These are phyloP conservation scores for Bedellia somnulentella DNA, from an alignment of 2,888 invertebrate genomes.

Conservation along the genomic window DNA sequence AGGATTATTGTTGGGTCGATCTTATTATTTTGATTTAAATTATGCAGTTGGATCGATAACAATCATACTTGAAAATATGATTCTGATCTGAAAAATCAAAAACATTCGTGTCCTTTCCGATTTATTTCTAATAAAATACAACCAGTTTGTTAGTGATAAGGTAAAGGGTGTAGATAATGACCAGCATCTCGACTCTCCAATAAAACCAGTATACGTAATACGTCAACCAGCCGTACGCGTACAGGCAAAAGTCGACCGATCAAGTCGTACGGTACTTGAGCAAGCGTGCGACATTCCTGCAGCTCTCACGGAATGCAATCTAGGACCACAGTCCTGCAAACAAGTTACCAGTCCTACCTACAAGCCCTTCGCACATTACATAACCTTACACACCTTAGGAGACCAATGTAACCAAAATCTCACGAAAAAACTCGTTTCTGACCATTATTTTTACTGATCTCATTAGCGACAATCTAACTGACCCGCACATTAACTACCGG, in stretches of 20 bases:
- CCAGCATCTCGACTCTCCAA: too few relatives aligned
- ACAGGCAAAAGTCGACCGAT: conserved; percentile 47
- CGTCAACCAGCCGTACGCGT: conserved; percentile 31
- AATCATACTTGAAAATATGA: too few relatives aligned
- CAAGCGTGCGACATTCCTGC: conserved; percentile 51
- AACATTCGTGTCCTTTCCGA: too few relatives aligned
- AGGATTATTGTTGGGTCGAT: too few relatives aligned
- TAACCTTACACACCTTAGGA: too few relatives aligned
- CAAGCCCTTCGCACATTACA: conserved; percentile 30
- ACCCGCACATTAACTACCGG: conserved; percentile 24
- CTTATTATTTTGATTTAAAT: too few relatives aligned
- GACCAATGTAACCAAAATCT: conserved; percentile 21
- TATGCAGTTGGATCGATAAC: too few relatives aligned
- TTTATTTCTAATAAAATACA: too few relatives aligned
- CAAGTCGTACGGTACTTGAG: conserved; percentile 42
- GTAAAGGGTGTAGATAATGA: too few relatives aligned
- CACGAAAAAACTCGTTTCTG: conserved; percentile 41
- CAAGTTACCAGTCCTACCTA: conserved; percentile 39
- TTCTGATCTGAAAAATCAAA: too few relatives aligned
- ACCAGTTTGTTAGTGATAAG: too few relatives aligned
- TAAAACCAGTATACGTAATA: conserved; percentile 33
- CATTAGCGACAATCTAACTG: conserved; percentile 42
- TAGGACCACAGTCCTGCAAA: conserved; percentile 42
- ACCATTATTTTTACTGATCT: conserved; percentile 42
- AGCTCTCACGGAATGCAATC: conserved; percentile 43